phyloP scores from a whole-genome alignment of 2,797 vertebrate genomes.

The Pipistrellus pipistrellus region DNA sequence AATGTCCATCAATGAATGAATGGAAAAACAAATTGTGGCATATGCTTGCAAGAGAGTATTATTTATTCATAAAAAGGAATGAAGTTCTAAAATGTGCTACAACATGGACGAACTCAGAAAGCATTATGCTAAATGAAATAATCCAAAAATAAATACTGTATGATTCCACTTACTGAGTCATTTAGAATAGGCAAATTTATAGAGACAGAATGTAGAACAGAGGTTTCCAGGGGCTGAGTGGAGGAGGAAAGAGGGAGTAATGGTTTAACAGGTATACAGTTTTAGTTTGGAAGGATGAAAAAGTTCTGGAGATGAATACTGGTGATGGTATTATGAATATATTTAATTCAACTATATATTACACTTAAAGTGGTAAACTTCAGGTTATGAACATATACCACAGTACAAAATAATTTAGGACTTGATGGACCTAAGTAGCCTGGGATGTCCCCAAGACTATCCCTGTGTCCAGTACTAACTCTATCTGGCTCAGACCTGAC shows the following conservation, averaged over 20 bases:
- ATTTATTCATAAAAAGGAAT: background rate
- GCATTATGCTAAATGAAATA: background rate
- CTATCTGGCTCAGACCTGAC: background rate
- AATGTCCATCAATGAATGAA: background rate
- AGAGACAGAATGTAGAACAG: background rate
- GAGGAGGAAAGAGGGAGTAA: background rate
- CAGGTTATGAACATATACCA: background rate
- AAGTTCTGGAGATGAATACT: background rate
- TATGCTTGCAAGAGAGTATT: background rate
- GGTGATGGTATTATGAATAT: background rate
- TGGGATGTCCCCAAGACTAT: background rate
- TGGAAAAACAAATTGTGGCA: background rate
- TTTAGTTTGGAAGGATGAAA: background rate
- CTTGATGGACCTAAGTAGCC: background rate
- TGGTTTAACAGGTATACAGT: background rate
- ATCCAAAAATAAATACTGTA: background rate
- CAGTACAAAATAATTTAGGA: background rate
- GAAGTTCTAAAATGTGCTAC: background rate
- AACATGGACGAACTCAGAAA: background rate
- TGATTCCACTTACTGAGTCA: background rate
- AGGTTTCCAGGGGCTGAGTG: background rate
- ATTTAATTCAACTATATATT: background rate
- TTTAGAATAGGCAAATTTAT: background rate
- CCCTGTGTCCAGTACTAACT: background rate
- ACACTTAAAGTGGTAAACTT: background rate